Evolutionary conservation across 2,888 invertebrate genomes (phyloP).

Genomic region (Cephus sareptanus): DNA sequence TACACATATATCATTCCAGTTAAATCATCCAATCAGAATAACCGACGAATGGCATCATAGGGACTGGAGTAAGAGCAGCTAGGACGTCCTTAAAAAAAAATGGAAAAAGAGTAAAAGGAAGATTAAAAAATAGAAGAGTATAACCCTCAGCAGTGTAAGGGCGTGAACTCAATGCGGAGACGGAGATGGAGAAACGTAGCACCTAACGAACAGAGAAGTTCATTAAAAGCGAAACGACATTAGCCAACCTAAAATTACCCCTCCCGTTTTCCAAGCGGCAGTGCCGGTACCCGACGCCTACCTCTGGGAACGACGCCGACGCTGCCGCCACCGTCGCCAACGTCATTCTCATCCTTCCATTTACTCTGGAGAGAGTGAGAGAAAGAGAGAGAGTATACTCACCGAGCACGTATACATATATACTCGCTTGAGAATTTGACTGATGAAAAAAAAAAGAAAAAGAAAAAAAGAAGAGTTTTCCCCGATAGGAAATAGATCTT

Average conservation of each 20-base stretch:
- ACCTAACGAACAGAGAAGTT: conserved; percentile 65
- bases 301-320: conserved; percentile 31
- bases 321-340: conserved; percentile 28
- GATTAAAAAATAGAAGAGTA: not conserved
- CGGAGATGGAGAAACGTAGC: conserved; percentile 59
- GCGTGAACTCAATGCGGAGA: conserved; percentile 24
- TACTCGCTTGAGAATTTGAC: not conserved
- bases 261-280: conserved; percentile 39
- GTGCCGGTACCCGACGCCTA: conserved; percentile 32
- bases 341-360: not conserved
- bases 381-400: conserved; percentile 11
- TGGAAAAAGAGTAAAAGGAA: not conserved
- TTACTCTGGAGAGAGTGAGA: not conserved
- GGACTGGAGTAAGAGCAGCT: not conserved
- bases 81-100: not conserved
- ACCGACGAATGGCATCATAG: not conserved
- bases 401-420: not conserved
- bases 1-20: not conserved
- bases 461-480: conserved; percentile 21
- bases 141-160: not conserved
- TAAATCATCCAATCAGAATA: not conserved
- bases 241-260: conserved; percentile 65
- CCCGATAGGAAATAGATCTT: conserved; percentile 65
- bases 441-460: not conserved
- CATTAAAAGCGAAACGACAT: conserved; percentile 65